phyloP scores from a whole-genome alignment of 2,113 vertebrate species.

The Chamaetylas fuelleborni region DNA sequence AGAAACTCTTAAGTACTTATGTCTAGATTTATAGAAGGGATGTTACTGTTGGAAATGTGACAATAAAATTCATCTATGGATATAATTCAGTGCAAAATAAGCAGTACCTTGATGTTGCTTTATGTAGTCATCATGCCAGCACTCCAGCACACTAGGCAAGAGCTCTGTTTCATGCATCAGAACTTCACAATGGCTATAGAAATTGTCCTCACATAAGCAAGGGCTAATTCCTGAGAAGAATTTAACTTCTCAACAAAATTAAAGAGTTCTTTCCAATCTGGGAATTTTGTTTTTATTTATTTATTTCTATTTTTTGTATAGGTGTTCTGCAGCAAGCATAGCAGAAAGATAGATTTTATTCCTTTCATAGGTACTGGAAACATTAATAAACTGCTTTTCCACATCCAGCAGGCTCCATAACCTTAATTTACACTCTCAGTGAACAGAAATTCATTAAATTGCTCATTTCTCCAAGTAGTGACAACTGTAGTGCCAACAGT shows the following conservation, averaged over 20 bases:
- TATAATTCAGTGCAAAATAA: not conserved
- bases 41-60: not conserved
- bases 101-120: not conserved
- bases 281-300: not conserved
- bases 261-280: not conserved
- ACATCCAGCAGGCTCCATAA: not conserved
- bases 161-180: not conserved
- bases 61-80: not conserved
- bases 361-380: not conserved
- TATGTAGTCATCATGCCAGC: not conserved
- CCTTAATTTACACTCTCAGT: not conserved
- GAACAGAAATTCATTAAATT: slow-evolving; percentile 29
- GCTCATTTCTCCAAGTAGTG: not conserved
- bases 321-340: not conserved
- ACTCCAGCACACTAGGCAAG: not conserved
- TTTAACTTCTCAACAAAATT: not conserved
- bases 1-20: not conserved
- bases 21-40: not conserved
- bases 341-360: not conserved
- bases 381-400: not conserved
- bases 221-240: not conserved
- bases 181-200: not conserved
- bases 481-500: slow-evolving; percentile 25
- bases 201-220: not conserved
- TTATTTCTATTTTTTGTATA: not conserved